Evolutionary conservation across 64 coral and sea anemone genomes (phyloP), one percentile per base, ranked within the genome.

Genomic region (Montipora sp.): DNA sequence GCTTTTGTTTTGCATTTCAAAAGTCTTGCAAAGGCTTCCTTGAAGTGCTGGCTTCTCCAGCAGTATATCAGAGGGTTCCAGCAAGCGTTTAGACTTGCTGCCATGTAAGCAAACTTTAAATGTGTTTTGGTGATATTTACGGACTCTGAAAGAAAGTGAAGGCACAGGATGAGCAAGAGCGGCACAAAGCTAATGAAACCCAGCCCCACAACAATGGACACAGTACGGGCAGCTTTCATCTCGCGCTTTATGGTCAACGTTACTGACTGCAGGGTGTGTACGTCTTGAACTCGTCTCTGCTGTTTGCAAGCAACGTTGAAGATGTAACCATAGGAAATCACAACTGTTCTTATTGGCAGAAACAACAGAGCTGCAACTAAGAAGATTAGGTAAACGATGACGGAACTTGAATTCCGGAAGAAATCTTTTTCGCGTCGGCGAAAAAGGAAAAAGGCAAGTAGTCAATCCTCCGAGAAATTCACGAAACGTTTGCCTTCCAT

Each of bases 1-100:
- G 8, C 15, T 19, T 73, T 18, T 55, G 43, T 14, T 90, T 73
- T 24, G 19, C 44, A 84, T 44, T 69, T 69, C 61, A 84, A 48
- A 49, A 84, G 81, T 68, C 44, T 91, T 70, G n/a, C 75, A 46
- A 91, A 80, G 11, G 22, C 63, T 57, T 2, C 75, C 21, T 80
- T 91, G 21, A 91, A 91, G 16, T 75, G 36, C 12, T 59, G 22
- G 47, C 83, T 83, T 83, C 80, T 81, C 90, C 80, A 91, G 45
- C 79, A 71, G 51, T 84, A 83, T 45, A 91, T 84, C 14, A 91
- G 50, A 60, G 90, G 90, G 59, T 83, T 91, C 80, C 90, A 91
- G 10, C 69, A 72, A 1, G 69, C 78, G 16, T 72, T 75, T 36
- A 73, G 53, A 57, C 79, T 71, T 16, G 78, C 80, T 10, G 27